Percentiles rank a stretch among this genome's conserved stretches.
These are phyloP conservation scores for Tachystola acroxantha DNA, from an alignment of 2,888 invertebrate genomes.

Conservation along the genomic window DNA sequence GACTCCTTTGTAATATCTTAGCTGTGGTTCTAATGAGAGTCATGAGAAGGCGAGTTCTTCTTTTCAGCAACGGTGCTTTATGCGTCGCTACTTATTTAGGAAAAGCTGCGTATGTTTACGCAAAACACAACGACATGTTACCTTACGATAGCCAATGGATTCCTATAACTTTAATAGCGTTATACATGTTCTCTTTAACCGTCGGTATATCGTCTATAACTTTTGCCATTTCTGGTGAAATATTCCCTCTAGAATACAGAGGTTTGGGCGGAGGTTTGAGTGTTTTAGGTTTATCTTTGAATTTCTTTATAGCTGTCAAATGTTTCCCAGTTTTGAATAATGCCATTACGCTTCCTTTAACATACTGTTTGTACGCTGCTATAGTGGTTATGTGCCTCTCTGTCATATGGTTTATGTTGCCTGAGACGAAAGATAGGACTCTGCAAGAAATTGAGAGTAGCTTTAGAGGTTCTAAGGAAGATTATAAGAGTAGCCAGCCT, in stretches of 20 bases:
- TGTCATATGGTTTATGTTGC: slow-evolving; percentile 77
- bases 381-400: slow-evolving; percentile 69
- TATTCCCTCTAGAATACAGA: slow-evolving; percentile 80
- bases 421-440: slow-evolving; percentile 83
- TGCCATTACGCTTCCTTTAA: slow-evolving; percentile 71
- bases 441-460: slow-evolving; percentile 81
- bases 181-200: slow-evolving; percentile 78
- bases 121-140: slow-evolving; percentile 39
- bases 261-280: slow-evolving; percentile 82
- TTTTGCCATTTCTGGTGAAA: slow-evolving; percentile 84
- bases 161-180: slow-evolving; percentile 65
- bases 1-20: slow-evolving; percentile 78
- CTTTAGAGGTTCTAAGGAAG: slow-evolving; percentile 52
- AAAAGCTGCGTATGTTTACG: slow-evolving; percentile 64
- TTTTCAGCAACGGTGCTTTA: slow-evolving; percentile 77
- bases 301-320: slow-evolving; percentile 82
- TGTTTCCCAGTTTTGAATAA: slow-evolving; percentile 77
- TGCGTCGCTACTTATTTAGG: slow-evolving; percentile 78
- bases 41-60: slow-evolving; percentile 78
- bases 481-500: slow-evolving; percentile 41
- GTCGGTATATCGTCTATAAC: slow-evolving; percentile 82
- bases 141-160: slow-evolving; percentile 62
- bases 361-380: slow-evolving; percentile 80
- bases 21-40: slow-evolving; percentile 80
- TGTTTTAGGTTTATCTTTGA: slow-evolving; percentile 79